A percentile compares a stretch with the other conserved stretches of the same genome.
Conservation (phyloP, 2,888 invertebrate genomes). For the Oxytorus armatus region DNA sequence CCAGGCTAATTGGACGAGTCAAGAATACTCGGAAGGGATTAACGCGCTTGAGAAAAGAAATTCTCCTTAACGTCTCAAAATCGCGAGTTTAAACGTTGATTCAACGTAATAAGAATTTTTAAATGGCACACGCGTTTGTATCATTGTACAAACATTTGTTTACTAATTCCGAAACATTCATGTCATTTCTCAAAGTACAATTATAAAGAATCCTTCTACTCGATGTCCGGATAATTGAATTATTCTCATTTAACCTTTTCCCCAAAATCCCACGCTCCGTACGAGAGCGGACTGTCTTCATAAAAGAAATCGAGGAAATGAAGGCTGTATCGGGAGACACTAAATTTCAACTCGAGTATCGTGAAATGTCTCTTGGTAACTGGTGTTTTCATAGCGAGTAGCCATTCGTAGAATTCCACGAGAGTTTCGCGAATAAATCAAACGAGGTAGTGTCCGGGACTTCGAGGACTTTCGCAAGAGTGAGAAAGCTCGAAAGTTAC, state of each 20-base stretch:
- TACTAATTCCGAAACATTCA: neutral
- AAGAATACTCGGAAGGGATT: slow-evolving; percentile 69
- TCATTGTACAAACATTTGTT: slow-evolving; percentile 1
- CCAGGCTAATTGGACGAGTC: slow-evolving; percentile 77
- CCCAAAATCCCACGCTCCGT: no score
- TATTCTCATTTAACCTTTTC: neutral
- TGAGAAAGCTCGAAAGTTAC: slow-evolving; percentile 44
- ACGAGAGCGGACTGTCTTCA: no score
- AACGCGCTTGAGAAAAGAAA: slow-evolving; percentile 67
- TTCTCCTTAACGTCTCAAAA: slow-evolving; percentile 38
- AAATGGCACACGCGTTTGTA: neutral
- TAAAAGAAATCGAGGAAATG: slow-evolving; percentile 17
- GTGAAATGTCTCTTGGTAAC: neutral
- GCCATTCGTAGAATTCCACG: slow-evolving; percentile 42
- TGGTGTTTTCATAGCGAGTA: slow-evolving; percentile 30
- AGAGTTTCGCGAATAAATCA: slow-evolving; percentile 54
- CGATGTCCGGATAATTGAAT: no score
- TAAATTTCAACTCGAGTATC: slow-evolving; percentile 10
- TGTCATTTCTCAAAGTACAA: neutral
- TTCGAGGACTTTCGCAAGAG: slow-evolving; percentile 26
- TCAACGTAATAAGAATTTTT: slow-evolving; percentile 16
- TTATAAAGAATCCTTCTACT: neutral
- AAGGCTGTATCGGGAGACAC: neutral
- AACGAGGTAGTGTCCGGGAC: slow-evolving; percentile 21
- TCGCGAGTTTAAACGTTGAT: slow-evolving; percentile 24